Evolutionary conservation across 2,113 vertebrate genomes (phyloP).

Genomic region (Halcyon malimbica): DNA sequence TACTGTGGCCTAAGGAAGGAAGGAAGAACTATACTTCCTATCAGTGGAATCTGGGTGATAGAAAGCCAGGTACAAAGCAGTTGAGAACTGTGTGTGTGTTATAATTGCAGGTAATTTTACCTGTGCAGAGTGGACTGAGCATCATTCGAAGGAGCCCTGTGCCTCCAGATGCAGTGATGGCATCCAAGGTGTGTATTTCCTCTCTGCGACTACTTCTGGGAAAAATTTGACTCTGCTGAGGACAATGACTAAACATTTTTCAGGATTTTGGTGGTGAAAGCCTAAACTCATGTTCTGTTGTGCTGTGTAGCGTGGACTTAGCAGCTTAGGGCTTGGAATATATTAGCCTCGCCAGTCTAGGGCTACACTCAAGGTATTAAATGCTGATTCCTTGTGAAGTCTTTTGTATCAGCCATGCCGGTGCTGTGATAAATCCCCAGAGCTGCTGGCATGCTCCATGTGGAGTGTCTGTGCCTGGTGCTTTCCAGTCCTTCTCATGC

Average conservation of each 20-base stretch:
- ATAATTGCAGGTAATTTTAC: constrained; percentile 76
- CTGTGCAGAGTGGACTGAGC: constrained; percentile 79
- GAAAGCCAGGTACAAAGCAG: neutral
- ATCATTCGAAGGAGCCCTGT: constrained; percentile 62
- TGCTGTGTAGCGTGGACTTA: neutral
- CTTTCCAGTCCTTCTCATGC: neutral
- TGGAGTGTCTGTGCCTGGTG: neutral
- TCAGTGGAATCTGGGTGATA: neutral
- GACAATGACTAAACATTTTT: neutral
- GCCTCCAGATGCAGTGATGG: neutral
- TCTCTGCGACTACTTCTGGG: neutral
- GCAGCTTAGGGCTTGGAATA: neutral
- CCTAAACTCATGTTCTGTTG: rapidly evolving
- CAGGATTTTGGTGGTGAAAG: neutral
- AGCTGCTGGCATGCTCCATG: rapidly evolving
- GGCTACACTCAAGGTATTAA: neutral
- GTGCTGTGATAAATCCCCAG: neutral
- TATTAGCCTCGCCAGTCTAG: neutral
- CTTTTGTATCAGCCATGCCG: neutral
- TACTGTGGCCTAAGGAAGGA: neutral
- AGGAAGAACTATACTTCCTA: neutral
- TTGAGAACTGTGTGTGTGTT: neutral
- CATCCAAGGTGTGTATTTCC: constrained; percentile 14
- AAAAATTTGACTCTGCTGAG: neutral
- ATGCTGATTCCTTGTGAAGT: neutral